Percentiles rank a stretch among this genome's conserved stretches.
Evolutionary conservation across 2,888 invertebrate species (phyloP).

Genomic region (Lithophane socia): DNA sequence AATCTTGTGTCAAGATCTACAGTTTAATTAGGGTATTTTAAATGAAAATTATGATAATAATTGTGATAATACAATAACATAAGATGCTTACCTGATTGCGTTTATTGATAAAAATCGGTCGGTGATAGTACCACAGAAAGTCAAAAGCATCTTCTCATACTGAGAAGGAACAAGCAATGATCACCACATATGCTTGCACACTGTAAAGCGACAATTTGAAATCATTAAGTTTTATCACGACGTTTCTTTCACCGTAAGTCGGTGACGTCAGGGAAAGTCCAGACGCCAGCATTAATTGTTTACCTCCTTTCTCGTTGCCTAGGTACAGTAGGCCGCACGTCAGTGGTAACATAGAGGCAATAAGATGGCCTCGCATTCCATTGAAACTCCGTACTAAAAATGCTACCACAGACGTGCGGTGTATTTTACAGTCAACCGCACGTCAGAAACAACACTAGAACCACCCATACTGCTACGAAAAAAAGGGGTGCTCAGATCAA

Average conservation of each 20-base stretch:
- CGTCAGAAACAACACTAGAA: background rate
- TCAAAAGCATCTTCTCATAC: background rate
- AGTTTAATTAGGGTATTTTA: conserved; percentile 11
- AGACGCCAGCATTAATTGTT: conserved; percentile 7
- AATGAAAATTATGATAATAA: background rate
- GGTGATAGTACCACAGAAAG: background rate
- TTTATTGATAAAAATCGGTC: background rate
- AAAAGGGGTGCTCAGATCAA: background rate
- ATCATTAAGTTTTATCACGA: background rate
- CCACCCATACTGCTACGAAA: background rate
- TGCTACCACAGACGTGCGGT: too few species aligned
- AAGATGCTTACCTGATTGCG: too few species aligned
- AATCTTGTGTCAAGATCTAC: background rate
- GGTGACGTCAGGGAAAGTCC: conserved; percentile 3
- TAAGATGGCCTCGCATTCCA: too few species aligned
- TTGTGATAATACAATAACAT: too few species aligned
- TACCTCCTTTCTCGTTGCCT: background rate
- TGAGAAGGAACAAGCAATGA: background rate
- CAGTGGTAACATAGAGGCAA: too few species aligned
- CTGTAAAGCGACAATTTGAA: background rate
- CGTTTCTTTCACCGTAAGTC: background rate
- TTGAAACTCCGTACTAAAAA: too few species aligned
- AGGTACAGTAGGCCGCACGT: too few species aligned
- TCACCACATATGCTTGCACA: too few species aligned
- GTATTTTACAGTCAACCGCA: background rate